Evolutionary conservation across 2,888 invertebrate genomes (phyloP), one percentile per base, ranked within the genome.

Genomic region (Seira sanloemensis): DNA sequence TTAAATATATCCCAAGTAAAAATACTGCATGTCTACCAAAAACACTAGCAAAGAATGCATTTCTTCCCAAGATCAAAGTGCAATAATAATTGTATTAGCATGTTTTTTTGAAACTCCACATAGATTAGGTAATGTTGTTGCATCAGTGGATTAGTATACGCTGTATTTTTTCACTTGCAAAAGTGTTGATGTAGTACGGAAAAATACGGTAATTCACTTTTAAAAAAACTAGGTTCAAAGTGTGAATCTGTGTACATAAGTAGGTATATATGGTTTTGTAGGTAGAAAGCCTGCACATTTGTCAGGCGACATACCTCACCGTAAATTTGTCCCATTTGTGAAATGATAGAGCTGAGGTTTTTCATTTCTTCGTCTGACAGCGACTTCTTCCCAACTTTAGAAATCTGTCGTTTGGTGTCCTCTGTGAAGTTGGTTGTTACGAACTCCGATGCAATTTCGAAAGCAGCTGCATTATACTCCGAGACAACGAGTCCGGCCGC

Each of bases 301-400:
- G 37, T 21, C 18, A 24, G 26, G 7, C 9, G 66, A 68, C 85
- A 72, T 87, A 88, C 90, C 84, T 86, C 78, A 21, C 88, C 89
- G 76, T 90, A 90, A 54, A 89, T 88, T 26, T 87, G 79, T 21
- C 90, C 88, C 90, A 90, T 90, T 66, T 87, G 65, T 18, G 89
- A 88, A 62, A 89, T 86, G 46, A 88, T 78, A 24, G 77, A 86
- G 26, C 87, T 80, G 65, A 88, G 78, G 50, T 86, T 86, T 79
- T 88, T 87, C 89, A 89, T 88, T 82, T 90, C 88, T 16, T 86
- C 88, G 21, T 88, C 88, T 23, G 86, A 85, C 68, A 90, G 85
- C 18, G 88, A 87, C 82, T 88, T 85, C 54, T 85, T 85, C 18
- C 89, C 89, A 65, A 90, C 89, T 37, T 66, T 62, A 2, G 65